Evolutionary conservation across 2,797 vertebrate species (phyloP).

Genomic region (Ptychobarbus kaznakovi): DNA sequence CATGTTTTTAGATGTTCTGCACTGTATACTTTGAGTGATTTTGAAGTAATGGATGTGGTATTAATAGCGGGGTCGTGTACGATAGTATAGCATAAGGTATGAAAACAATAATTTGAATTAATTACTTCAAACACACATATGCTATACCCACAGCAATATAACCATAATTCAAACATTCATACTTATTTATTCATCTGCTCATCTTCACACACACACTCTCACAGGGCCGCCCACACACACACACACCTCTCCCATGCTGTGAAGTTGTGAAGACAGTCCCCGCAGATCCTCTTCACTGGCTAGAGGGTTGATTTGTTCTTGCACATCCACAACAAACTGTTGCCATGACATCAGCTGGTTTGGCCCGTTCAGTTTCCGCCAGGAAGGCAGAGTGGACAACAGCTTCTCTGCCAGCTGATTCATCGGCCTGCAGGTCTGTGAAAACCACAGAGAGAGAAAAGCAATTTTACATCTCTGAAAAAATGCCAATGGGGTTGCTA

Average conservation of each 20-base stretch:
- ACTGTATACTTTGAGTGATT: constrained; percentile 7
- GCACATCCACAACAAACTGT: constrained; percentile 92
- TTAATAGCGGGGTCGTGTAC: neutral
- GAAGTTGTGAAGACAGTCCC: constrained; percentile 87
- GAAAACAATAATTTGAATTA: constrained; percentile 23
- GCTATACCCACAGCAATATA: constrained; percentile 1
- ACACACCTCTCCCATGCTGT: constrained; percentile 92
- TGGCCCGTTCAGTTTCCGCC: constrained; percentile 93
- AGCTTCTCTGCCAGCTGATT: constrained; percentile 91
- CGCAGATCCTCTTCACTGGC: constrained; percentile 91
- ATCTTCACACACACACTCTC: neutral
- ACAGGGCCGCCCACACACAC: constrained; percentile 19
- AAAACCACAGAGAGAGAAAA: constrained; percentile 1
- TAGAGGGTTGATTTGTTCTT: constrained; percentile 96
- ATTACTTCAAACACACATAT: neutral
- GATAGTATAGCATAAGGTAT: neutral
- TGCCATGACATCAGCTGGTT: constrained; percentile 97
- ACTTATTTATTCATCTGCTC: constrained; percentile 6
- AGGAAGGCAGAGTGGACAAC: constrained; percentile 87
- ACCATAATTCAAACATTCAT: constrained; percentile 20
- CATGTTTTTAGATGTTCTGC: neutral
- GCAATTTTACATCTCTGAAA: constrained; percentile 5
- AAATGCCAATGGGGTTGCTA: neutral
- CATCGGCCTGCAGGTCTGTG: constrained; percentile 87
- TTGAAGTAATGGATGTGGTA: neutral